Conservation (phyloP, 2,888 invertebrate genomes). For the Epistrophe eligans region DNA sequence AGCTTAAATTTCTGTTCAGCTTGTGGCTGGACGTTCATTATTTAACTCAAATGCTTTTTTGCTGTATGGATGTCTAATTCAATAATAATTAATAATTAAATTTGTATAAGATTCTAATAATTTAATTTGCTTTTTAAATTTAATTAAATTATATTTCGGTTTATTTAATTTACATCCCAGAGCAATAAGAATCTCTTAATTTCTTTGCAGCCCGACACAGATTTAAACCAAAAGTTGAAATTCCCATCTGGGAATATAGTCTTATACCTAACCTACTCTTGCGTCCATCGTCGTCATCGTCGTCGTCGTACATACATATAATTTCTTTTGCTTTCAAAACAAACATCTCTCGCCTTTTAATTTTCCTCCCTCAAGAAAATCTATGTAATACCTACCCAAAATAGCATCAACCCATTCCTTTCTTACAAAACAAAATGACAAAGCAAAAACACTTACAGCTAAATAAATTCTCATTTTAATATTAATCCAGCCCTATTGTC, state of each 20-base stretch:
- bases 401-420: slow-evolving; percentile 33
- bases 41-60: too few relatives aligned
- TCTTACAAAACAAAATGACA: slow-evolving; percentile 6
- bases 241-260: background rate
- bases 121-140: background rate
- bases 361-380: slow-evolving; percentile 21
- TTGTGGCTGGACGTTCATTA: too few relatives aligned
- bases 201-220: background rate
- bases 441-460: slow-evolving; percentile 55
- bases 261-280: background rate
- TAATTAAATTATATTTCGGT: slow-evolving; percentile 7
- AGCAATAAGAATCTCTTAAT: slow-evolving; percentile 8
- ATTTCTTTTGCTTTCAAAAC: background rate
- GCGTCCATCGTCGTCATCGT: too few relatives aligned
- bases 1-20: too few relatives aligned
- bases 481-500: slow-evolving; percentile 60
- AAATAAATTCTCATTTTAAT: slow-evolving; percentile 72
- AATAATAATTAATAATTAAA: slow-evolving; percentile 7
- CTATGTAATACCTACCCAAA: slow-evolving; percentile 28
- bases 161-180: slow-evolving; percentile 2
- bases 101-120: slow-evolving; percentile 11
- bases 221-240: slow-evolving; percentile 8
- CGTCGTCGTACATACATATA: background rate
- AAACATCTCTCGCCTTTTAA: slow-evolving; percentile 4
- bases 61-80: background rate